Percentiles rank a stretch among this genome's conserved stretches.
These are phyloP conservation scores for Halichondria panicea DNA, from an alignment of 37 sponge, comb jelly and placozoan species.

Conservation along the genomic window DNA sequence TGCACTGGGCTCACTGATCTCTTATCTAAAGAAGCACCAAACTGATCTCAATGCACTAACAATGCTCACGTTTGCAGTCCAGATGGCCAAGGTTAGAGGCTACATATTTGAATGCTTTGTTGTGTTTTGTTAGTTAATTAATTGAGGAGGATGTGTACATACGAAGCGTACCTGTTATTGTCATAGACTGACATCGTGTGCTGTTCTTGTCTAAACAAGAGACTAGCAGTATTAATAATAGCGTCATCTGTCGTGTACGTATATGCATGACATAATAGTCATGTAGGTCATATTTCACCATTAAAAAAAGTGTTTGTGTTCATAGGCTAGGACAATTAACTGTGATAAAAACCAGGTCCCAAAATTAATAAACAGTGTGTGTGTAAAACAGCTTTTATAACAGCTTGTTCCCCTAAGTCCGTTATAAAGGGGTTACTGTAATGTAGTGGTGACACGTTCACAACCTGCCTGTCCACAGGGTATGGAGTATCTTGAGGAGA, in stretches of 20 bases:
- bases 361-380: neutral
- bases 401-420: neutral
- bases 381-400: neutral
- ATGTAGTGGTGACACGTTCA: no score
- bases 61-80: constrained; percentile 68
- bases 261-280: no score
- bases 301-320: no score
- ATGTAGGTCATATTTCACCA: no score
- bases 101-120: neutral
- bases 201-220: no score
- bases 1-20: constrained; percentile 80
- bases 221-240: no score
- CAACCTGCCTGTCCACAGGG: constrained; percentile 49
- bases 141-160: neutral
- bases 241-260: no score
- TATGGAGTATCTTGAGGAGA: constrained; percentile 88
- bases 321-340: no score
- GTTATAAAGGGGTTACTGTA: neutral
- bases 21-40: constrained; percentile 83
- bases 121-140: neutral
- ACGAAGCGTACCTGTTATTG: no score
- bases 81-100: constrained; percentile 65
- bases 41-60: constrained; percentile 61
- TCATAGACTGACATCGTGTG: no score
- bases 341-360: neutral